Evolutionary conservation across 1,140 invertebrate genomes (phyloP).

Genomic region (Cyphomyrmex costatus): DNA sequence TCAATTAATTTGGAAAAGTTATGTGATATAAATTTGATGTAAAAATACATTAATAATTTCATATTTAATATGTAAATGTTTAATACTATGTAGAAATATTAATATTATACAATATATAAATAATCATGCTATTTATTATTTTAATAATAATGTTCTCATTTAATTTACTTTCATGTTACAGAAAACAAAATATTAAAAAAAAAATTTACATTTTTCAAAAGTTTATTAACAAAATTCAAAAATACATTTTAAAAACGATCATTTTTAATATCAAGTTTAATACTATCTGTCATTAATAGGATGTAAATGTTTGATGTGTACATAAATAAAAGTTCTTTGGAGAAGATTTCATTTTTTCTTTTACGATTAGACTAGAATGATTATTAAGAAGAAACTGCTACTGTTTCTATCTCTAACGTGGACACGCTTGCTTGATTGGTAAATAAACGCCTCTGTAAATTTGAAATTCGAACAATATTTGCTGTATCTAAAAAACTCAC

Average conservation of each 20-base stretch:
- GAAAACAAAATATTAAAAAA: not conserved
- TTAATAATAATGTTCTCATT: not conserved
- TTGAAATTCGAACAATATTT: slow-evolving; percentile 89
- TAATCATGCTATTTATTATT: slow-evolving; percentile 5
- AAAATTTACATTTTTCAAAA: slow-evolving; percentile 4
- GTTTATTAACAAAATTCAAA: not conserved
- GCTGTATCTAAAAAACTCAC: slow-evolving; percentile 88
- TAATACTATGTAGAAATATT: not conserved
- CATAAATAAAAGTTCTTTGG: slow-evolving; percentile 11
- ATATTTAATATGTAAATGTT: slow-evolving; percentile 1
- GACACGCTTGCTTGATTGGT: slow-evolving; percentile 89
- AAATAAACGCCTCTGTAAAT: slow-evolving; percentile 91
- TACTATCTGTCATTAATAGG: not conserved
- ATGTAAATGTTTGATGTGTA: not conserved
- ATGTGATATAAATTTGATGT: not conserved
- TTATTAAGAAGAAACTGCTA: slow-evolving; percentile 73
- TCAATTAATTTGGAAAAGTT: not conserved
- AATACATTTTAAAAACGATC: not conserved
- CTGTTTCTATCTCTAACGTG: slow-evolving; percentile 89
- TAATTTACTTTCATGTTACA: not conserved
- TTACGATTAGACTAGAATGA: not conserved
- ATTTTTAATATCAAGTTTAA: not conserved
- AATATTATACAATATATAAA: not conserved
- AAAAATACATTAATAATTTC: not conserved
- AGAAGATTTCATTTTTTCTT: not conserved